Evolutionary conservation across 2,888 invertebrate genomes (phyloP), one percentile per base, ranked within the genome.

Genomic region (Lordiphosa andalusiaca): DNA sequence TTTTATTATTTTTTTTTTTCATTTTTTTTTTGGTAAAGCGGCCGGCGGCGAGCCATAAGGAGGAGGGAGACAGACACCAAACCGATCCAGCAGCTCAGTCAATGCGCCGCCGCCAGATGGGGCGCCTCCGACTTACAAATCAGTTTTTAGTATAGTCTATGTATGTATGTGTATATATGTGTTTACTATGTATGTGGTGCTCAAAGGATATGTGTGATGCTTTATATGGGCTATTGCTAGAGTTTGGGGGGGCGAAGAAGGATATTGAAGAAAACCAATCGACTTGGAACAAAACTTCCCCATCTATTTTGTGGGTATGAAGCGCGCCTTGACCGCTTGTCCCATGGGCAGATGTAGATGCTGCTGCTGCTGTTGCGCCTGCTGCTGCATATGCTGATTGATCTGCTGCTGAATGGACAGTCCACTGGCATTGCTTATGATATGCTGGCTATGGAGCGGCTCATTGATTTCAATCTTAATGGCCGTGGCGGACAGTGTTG

Each of bases 381-480:
- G 84, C 50, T 82, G 85, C 49, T 87, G 86, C 74, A 88, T 84
- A 53, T 88, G 87, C 55, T 88, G 88, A 69, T 87, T 88, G 58
- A 87, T 82, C 68, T 88, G 88, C 58, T 87, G 87, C 55, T 88
- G 87, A 59, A 87, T 87, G 60, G 88, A 86, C 19, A 87, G 71
- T 37, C 88, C 88, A 46, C 88, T 87, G 53, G 87, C 88, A 76
- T 84, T 87, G 69, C 83, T 87, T 66, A 87, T 84, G 56, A 88
- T 82, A 55, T 87, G 87, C 68, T 87, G 87, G 71, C 87, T 87
- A 60, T 87, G 87, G 56, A 87, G 67, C 53, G 87, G 86, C 66
- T 88, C 87, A 58, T 87, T 86, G 65, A 89, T 75, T 69, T 88
- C 88, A 55, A 89, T 86, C 72, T 88, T 88, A 49, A 88, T 87